Percentiles rank a stretch among this genome's conserved stretches.
Conservation (phyloP, 53 echinoderm and acorn worm species). For the Paracentrotus lividus region DNA sequence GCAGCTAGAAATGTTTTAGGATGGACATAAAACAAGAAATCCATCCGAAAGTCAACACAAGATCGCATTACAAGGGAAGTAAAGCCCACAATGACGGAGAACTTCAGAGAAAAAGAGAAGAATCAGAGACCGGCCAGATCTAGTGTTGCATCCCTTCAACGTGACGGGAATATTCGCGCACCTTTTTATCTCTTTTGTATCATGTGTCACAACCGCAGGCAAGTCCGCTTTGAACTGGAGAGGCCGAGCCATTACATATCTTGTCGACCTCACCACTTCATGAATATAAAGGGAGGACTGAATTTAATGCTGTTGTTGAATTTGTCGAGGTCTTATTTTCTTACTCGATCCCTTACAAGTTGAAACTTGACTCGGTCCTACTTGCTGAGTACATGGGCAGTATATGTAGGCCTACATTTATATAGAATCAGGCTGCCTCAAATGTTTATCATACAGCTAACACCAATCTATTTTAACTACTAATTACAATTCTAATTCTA, state of each 20-base stretch:
- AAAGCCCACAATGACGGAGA: constrained; percentile 12
- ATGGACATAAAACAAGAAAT: constrained; percentile 31
- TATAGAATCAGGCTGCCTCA: no score
- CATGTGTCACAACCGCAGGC: neutral
- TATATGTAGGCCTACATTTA: no score
- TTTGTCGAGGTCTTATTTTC: neutral
- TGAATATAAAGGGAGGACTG: neutral
- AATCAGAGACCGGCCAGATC: constrained; percentile 10
- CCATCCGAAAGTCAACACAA: constrained; percentile 18
- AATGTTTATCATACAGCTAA: no score
- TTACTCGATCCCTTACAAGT: neutral
- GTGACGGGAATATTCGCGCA: constrained; percentile 41
- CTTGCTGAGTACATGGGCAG: neutral
- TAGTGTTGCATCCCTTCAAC: constrained; percentile 33
- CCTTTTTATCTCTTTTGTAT: constrained; percentile 44
- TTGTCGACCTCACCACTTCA: constrained; percentile 23
- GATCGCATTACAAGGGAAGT: constrained; percentile 26
- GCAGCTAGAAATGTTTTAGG: neutral
- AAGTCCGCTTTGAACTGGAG: constrained; percentile 9
- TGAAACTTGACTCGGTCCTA: neutral
- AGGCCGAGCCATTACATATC: neutral
- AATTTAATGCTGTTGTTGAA: neutral
- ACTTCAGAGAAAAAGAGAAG: neutral
- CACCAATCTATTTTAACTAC: no score
- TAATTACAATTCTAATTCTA: no score